Base-by-base conservation (phyloP, 2,888 invertebrate genomes). In the Epinotia demarniana region DNA sequence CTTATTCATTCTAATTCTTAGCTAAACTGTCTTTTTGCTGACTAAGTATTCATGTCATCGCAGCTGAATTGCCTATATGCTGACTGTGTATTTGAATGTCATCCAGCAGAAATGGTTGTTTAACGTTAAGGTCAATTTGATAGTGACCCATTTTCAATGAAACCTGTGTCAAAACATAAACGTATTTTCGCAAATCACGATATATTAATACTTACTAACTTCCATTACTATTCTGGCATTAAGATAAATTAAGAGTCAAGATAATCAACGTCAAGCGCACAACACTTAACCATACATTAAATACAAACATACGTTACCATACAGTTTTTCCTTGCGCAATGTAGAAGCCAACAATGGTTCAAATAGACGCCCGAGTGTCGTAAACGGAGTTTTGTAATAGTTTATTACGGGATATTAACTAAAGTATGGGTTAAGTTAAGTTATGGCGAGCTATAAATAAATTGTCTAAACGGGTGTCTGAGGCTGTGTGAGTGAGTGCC, bases 371-470 rank as follows among this genome's bases (percentile, higher is more conserved):
- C 62, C 64, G 46, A 64, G 46, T 62, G 72, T 75, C 75, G 75
- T 72, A 75, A 75, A 67, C 67, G 71, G 19, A 16, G 67, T 72
- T 75, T 72, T 75, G 75, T 75, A 75, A 75, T 62, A 71, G 61
- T 69, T 57, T 69, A 63, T 73, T 68, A 73, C 61, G 69, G 66
- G 75, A 67, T 75, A 72, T 75, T 72, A 72, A 71, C 75, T 46
- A 64, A 72, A 57, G 75, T 61, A 71, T 39, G 8, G 70, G 73
- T 69, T 75, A 70, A 67, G 66, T 71, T 75, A 75, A 67, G 66
- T 71, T 75, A 75, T 75, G 75, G 67, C 57, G 55, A 23, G 67
- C 67, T 72, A 72, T 75, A 75, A 75, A 75, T 75, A 72, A 39
- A 72, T 75, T 75, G 75, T 75, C 71, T 67, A 71, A 72, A 75